Base-by-base conservation (phyloP, 2,113 vertebrate genomes). In the Damaliscus lunatus region DNA sequence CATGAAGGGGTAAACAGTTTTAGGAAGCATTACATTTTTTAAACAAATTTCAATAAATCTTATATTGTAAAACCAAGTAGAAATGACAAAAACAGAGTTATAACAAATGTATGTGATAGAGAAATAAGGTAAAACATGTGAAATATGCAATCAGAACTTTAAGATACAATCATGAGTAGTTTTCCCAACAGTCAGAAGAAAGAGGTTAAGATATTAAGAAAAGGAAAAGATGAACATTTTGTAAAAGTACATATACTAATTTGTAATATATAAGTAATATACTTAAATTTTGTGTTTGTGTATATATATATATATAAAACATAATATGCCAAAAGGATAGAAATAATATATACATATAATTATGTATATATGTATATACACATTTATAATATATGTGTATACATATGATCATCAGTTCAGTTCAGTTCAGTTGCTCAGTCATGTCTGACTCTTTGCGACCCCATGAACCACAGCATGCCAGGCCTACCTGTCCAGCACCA, bases 21-120 rank as follows among this genome's bases (percentile, higher is more conserved):
- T 7, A 85, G 13, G 55, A 85, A 46, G 14, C 15, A 36, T 60
- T n/a, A 7, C 23, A 67, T 25, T 19, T 64, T 80, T 80, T 19
- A 81, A 87, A 88, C 25, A 64, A 88, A 81, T 88, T 81, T 94
- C 29, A 67, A 88, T 7, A 67, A 81, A 43, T n/a, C 48, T 88
- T 88, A 46, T 43, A 29, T 23, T 50, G n/a, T 40, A 52, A 88
- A 88, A 23, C 12, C 33, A 55, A 74, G 12, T 50, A 78, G 6
- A 80, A 64, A 53, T 36, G 31, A 77, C 2, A 57, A 92, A 62
- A 93, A n/a, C 21, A 57, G 23, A 85, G 17, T 77, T 86, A 50
- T 64, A 60, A 53, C 52, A 92, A 50, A 43, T 62, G 7, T 15
- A 80, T 80, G 27, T 53, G 9, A 43, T 53, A 52, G 17, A 87